Base-by-base conservation (phyloP, 2,113 vertebrate genomes). In the Psittacula cyanocephala region DNA sequence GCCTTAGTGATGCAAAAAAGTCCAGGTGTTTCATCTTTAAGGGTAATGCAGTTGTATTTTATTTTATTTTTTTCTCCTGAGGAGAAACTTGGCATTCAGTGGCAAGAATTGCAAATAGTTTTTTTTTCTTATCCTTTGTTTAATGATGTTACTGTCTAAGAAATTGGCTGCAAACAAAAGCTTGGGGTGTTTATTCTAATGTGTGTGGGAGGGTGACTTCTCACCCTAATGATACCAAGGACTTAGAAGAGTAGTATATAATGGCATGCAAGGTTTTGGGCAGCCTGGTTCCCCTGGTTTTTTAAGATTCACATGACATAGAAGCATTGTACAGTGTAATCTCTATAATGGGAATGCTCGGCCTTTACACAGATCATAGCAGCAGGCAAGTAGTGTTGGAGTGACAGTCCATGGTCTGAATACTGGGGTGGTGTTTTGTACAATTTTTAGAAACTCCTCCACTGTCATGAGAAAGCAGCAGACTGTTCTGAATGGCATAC, bases 1-100 rank as follows among this genome's bases (percentile, higher is more conserved):
- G 25, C 41, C n/a, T 90, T 5, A 6, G 17, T 68, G 76, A 55
- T 60, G 29, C 28, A 75, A 70, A 83, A 80, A 74, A 23, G 20
- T 79, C 43, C 37, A 24, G 39, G 13, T 68, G 67, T 90, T 91
- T 93, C 18, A 81, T 41, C 35, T 91, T 52, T 75, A 90, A 78
- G 76, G 35, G 77, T 7, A 74, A 8, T 0, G 4, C 39, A 90
- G 71, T 46, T 65, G 37, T 60, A 11, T 49, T 59, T 23, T 59
- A 35, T 35, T 59, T 59, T 35, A 23, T n/a, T 16, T 23, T 67
- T 11, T 71, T 86, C 83, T 91, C 59, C 33, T 79, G 63, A 63
- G 53, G 8, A 27, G 35, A 89, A 72, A 25, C 8, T 57, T 71
- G 44, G 10, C 37, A 39, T 63, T 91, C 3, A 2, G 6, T 39